phyloP scores from a whole-genome alignment of 2,113 vertebrate genomes.

The Heptranchias perlo region DNA sequence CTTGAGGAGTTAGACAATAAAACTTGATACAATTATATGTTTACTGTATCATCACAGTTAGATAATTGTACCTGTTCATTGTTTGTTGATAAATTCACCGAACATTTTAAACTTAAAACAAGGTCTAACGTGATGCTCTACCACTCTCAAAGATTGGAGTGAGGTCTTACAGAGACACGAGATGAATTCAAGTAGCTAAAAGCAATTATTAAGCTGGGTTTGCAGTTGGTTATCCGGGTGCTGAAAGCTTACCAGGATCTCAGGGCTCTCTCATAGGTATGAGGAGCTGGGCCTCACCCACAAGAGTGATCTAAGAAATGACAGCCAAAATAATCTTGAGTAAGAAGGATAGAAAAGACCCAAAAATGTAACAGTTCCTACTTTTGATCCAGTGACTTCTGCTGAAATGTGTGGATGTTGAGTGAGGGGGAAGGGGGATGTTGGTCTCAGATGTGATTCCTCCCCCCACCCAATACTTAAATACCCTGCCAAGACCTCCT shows the following conservation, averaged over 20 bases:
- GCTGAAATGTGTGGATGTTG: not conserved
- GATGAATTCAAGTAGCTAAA: too few relatives aligned
- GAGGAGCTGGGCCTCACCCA: not conserved
- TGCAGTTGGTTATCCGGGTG: not conserved
- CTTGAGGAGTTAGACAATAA: too few relatives aligned
- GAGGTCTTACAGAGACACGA: not conserved
- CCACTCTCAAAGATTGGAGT: not conserved
- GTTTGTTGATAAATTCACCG: too few relatives aligned
- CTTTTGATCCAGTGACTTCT: not conserved
- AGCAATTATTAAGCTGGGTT: not conserved
- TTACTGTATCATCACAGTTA: too few relatives aligned
- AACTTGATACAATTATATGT: too few relatives aligned
- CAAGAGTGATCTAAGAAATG: too few relatives aligned
- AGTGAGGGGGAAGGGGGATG: not conserved
- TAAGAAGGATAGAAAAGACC: not conserved
- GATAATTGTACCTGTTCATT: too few relatives aligned
- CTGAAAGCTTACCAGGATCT: not conserved
- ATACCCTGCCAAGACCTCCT: not conserved
- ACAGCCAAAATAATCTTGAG: too few relatives aligned
- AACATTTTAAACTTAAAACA: too few relatives aligned
- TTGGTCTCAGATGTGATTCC: not conserved
- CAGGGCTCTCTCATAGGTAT: not conserved
- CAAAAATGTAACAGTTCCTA: not conserved
- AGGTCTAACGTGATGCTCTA: too few relatives aligned
- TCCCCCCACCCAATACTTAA: not conserved